These are phyloP conservation scores for Trematocara variabile DNA, from an alignment of 2,113 vertebrate species.

Conservation along the genomic window DNA sequence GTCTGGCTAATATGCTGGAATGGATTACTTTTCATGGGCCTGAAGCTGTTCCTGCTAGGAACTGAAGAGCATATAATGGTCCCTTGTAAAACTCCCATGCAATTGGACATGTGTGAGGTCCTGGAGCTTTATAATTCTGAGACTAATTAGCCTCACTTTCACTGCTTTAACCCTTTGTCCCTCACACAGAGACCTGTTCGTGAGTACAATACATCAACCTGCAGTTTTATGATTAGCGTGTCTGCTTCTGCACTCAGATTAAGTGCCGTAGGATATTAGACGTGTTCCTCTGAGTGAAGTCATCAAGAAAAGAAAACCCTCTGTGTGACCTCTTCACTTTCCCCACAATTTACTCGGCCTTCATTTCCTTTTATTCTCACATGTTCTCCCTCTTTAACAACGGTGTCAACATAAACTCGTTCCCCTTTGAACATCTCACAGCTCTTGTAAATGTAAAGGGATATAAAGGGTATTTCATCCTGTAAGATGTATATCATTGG, in stretches of 20 bases:
- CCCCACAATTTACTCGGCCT: not conserved
- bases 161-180: not conserved
- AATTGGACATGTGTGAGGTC: slow-evolving; percentile 11
- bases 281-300: slow-evolving; percentile 40
- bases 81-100: not conserved
- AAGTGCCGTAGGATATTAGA: slow-evolving; percentile 1
- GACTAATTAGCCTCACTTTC: slow-evolving; percentile 14
- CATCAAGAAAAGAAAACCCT: slow-evolving; percentile 32
- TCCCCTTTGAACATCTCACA: not conserved
- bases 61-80: not conserved
- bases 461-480: not conserved
- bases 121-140: not conserved
- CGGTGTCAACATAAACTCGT: not conserved
- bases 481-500: not conserved
- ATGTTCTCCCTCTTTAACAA: not conserved
- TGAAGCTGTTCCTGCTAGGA: not conserved
- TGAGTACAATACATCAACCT: not conserved
- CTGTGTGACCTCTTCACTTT: slow-evolving; percentile 9
- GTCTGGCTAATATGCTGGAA: not conserved
- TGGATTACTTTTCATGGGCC: not conserved
- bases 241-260: slow-evolving; percentile 41
- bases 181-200: not conserved
- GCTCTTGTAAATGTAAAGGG: not conserved
- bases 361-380: not conserved
- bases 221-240: slow-evolving; percentile 12